Percentiles rank a stretch among this genome's conserved stretches.
Evolutionary conservation across 2,888 invertebrate genomes (phyloP).

Genomic region (Nemotelus pantherinus): DNA sequence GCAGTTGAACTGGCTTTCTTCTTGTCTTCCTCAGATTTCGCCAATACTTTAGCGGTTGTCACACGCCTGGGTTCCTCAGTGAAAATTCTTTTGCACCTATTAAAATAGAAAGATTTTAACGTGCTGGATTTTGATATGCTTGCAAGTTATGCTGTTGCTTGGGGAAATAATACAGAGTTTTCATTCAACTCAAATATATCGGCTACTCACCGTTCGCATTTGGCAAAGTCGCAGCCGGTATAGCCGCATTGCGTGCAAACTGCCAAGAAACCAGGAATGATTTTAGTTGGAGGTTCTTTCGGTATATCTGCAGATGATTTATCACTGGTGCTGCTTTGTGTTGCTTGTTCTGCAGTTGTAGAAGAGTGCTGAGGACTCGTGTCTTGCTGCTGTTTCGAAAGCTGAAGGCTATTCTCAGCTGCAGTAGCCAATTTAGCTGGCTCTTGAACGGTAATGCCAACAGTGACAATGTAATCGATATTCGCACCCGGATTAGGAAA

Average conservation of each 20-base stretch:
- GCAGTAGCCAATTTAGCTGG: slow-evolving; percentile 63
- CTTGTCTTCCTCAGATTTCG: slow-evolving; percentile 55
- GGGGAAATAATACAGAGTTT: background rate
- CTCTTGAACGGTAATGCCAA: slow-evolving; percentile 66
- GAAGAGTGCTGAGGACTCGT: slow-evolving; percentile 3
- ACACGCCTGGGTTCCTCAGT: slow-evolving; percentile 75
- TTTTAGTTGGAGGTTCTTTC: slow-evolving; percentile 72
- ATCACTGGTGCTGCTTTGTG: slow-evolving; percentile 47
- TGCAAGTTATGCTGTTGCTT: background rate
- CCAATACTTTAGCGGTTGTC: slow-evolving; percentile 51
- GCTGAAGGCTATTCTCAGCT: slow-evolving; percentile 62
- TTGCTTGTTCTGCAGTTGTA: slow-evolving; percentile 55
- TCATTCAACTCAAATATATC: background rate
- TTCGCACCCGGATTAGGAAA: slow-evolving; percentile 78
- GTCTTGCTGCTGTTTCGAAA: slow-evolving; percentile 57
- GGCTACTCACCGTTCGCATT: slow-evolving; percentile 72
- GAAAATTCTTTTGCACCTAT: slow-evolving; percentile 74
- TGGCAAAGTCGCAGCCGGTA: slow-evolving; percentile 79
- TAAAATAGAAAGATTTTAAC: background rate
- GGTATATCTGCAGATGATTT: slow-evolving; percentile 60
- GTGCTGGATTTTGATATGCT: background rate
- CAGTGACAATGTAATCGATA: slow-evolving; percentile 83
- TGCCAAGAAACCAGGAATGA: slow-evolving; percentile 77
- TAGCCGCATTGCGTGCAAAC: slow-evolving; percentile 85
- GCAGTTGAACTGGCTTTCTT: slow-evolving; percentile 52